These are phyloP conservation scores for Brachionus plicatilis DNA, from an alignment of 1,140 invertebrate species.

Conservation along the genomic window DNA sequence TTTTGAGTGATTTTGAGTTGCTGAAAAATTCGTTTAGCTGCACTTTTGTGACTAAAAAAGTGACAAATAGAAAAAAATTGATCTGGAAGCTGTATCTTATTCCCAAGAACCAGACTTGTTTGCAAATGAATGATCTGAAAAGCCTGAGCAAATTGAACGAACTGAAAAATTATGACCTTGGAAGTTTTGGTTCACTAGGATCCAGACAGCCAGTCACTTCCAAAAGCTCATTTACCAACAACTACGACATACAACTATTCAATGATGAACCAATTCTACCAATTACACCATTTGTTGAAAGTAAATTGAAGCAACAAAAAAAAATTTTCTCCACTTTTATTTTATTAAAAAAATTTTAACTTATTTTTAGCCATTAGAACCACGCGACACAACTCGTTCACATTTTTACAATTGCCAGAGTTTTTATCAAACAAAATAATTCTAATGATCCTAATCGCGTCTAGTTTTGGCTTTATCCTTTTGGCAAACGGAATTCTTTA, in stretches of 20 bases:
- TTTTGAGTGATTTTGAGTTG: background rate
- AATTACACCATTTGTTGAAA: background rate
- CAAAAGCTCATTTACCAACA: background rate
- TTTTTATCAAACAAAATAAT: conserved; percentile 21
- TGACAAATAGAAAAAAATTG: conserved; percentile 18
- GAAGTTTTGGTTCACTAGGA: background rate
- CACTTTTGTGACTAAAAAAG: conserved; percentile 13
- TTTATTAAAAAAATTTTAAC: background rate
- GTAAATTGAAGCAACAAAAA: background rate
- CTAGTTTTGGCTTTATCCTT: conserved; percentile 16
- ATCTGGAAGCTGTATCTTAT: conserved; percentile 36
- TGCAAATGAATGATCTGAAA: conserved; percentile 22
- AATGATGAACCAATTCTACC: background rate
- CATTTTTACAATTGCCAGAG: background rate
- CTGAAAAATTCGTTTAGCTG: background rate
- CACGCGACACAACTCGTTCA: background rate
- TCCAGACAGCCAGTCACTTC: background rate
- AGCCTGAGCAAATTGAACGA: background rate
- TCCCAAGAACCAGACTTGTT: conserved; percentile 20
- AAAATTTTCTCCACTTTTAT: background rate
- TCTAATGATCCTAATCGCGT: background rate
- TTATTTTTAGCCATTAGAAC: background rate
- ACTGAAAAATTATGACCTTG: conserved; percentile 7
- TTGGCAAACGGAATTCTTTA: conserved; percentile 30
- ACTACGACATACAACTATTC: background rate